Base-by-base conservation (phyloP, 2,888 invertebrate genomes). In the Syrista parreyssii region DNA sequence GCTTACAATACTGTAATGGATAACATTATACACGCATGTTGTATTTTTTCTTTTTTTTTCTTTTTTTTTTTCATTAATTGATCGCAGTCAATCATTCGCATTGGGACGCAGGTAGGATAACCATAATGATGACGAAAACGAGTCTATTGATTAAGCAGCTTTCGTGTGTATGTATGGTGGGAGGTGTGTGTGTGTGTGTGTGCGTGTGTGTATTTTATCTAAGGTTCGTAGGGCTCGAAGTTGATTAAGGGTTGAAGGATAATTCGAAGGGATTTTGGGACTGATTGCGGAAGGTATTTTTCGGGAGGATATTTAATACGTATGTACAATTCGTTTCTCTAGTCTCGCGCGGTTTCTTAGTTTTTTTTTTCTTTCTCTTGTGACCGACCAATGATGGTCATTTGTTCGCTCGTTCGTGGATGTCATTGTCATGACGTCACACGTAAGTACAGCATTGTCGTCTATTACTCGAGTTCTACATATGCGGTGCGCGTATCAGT, bases 1-100 rank as follows among this genome's bases (percentile, higher is more conserved):
- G 83, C 86, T 88, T 89, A 89, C 88, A 89, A 88, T 89, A 89
- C 87, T 88, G 87, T 86, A 88, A 83, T 85, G 86, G 87, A 85
- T 87, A 86, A 88, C 84, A 86, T 86, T 84, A 84, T 83, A 84
- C 84, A 85, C 85, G 83, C 84, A 84, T 83, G 85, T 80, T 78
- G n/a, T 78, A 69, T 76, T 33, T 31, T 78, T 68, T 74, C 68
- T 35, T 73, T 55, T 82, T 23, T 40, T 78, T 69, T 74, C 68
- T 68, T 32, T 36, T 78, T 69, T 74, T 73, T 68, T 73, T 68
- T 81, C 75, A 73, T 81, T 79, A 81, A 78, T 77, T 77, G 68
- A 77, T 78, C 78, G 75, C 80, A 79, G 80, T 79, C 79, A 73
- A 74, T 73, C 79, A 79, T 78, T 81, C 80, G 83, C 79, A 79